phyloP scores from a whole-genome alignment of 2,888 invertebrate genomes.

The Agonopterix subpropinquella region DNA sequence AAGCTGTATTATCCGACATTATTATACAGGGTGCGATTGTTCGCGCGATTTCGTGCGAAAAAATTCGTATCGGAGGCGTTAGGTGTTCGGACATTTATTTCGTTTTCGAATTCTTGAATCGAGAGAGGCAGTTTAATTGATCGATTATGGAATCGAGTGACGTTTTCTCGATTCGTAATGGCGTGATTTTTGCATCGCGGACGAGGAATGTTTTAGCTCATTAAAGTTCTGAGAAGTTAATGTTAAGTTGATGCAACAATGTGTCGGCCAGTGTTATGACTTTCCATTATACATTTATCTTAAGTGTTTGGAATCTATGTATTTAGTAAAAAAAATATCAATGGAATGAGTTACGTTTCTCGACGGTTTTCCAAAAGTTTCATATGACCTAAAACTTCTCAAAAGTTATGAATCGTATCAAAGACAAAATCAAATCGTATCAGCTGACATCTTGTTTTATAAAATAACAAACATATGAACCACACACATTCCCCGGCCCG shows the following conservation, averaged over 20 bases:
- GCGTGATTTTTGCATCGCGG: slow-evolving; percentile 28
- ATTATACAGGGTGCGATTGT: slow-evolving; percentile 46
- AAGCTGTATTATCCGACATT: slow-evolving; percentile 52
- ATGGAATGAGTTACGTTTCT: no score
- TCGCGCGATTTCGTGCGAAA: slow-evolving; percentile 47
- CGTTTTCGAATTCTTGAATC: slow-evolving; percentile 27
- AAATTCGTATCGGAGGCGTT: slow-evolving; percentile 29
- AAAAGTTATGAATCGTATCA: no score
- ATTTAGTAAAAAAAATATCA: no score
- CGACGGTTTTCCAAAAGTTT: no score
- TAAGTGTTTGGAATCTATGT: no score
- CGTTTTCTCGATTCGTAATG: slow-evolving; percentile 19
- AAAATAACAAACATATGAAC: neutral
- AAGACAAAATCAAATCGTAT: no score
- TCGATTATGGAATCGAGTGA: slow-evolving; percentile 40
- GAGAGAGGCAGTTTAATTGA: slow-evolving; percentile 39
- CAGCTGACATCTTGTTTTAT: no score
- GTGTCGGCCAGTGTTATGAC: neutral
- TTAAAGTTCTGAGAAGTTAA: slow-evolving; percentile 23
- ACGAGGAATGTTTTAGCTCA: slow-evolving; percentile 17
- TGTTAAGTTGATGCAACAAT: slow-evolving; percentile 16
- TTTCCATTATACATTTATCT: no score
- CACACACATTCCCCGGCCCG: neutral
- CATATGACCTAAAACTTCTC: no score
- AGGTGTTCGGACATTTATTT: slow-evolving; percentile 23